Evolutionary conservation across 1,140 invertebrate species (phyloP), one percentile per base, ranked within the genome.

Genomic region (Diachasmimorpha longicaudata): DNA sequence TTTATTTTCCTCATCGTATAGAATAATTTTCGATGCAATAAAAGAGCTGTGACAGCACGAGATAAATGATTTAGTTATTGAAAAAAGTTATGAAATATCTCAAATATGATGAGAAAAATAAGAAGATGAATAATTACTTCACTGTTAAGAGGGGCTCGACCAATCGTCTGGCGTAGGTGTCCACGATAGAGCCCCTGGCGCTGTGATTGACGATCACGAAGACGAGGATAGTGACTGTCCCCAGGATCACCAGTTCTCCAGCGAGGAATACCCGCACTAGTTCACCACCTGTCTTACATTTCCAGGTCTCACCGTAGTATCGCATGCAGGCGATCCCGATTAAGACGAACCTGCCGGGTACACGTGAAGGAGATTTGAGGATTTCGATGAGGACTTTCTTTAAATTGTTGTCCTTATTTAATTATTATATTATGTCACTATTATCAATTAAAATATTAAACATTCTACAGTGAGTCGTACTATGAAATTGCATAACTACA

Each of bases 171-270:
- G 91, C 90, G 71, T 92, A 90, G 52, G 92, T 91, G 79, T 94
- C 93, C n/a, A 92, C 92, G 74, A 95, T 94, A 55, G 92, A 91
- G 19, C 93, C 93, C 77, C 91, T 90, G 0, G 93, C 91, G 72
- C 93, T 94, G 42, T 93, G 90, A 84, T 92, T 93, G 6, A 93
- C 92, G 75, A 94, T 89, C n/a, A 91, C 88, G 14, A 92, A 89
- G 74, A 93, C 84, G 1, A 94, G 86, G 70, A 94, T 80, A 78
- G 93, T 91, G 8, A 93, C 89, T 13, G 90, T 81, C 5, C 89
- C 88, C 46, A 94, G 90, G 67, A 94, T 89, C 0, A 89, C 84
- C 77, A 93, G 81, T 80, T 93, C 92, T 19, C 93, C 93, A 70
- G 91, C 89, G 9, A 94, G 87, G 81, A 94, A 95, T 25, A 91